phyloP scores from a whole-genome alignment of 2,797 vertebrate genomes.

The Scyliorhinus canicula region DNA sequence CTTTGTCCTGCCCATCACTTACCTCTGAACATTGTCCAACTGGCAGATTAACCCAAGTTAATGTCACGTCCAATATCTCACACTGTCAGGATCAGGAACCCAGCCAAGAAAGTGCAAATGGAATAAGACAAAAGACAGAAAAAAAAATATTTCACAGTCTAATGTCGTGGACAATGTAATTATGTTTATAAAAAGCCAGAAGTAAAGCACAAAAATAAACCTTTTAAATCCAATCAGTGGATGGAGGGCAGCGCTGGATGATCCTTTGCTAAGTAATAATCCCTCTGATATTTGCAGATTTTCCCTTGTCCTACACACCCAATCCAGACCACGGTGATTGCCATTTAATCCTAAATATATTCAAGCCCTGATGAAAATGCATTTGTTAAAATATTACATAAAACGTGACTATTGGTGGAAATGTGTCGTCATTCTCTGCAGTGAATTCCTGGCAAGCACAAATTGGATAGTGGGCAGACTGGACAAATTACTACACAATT shows the following conservation, averaged over 20 bases:
- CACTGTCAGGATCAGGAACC: neutral
- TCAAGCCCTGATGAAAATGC: neutral
- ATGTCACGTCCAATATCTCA: neutral
- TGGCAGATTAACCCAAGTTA: neutral
- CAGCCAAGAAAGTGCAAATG: neutral
- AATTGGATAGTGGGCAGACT: neutral
- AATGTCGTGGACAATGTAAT: neutral
- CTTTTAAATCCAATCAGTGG: constrained; percentile 10
- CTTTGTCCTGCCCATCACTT: neutral
- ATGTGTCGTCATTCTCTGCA: neutral
- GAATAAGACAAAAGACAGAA: neutral
- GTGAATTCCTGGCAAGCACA: neutral
- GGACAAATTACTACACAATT: neutral
- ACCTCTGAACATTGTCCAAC: neutral
- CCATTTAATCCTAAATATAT: neutral
- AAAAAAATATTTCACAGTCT: neutral
- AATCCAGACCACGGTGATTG: neutral
- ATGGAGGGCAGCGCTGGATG: constrained; percentile 3
- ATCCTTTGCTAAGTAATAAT: constrained; percentile 19
- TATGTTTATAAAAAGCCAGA: neutral
- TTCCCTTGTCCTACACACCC: neutral
- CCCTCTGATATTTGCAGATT: constrained; percentile 25
- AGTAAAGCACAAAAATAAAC: neutral
- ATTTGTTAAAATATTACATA: neutral
- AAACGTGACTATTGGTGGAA: neutral